These are phyloP conservation scores for Callyntrura sp. DNA, from an alignment of 2,888 invertebrate species.

Conservation along the genomic window DNA sequence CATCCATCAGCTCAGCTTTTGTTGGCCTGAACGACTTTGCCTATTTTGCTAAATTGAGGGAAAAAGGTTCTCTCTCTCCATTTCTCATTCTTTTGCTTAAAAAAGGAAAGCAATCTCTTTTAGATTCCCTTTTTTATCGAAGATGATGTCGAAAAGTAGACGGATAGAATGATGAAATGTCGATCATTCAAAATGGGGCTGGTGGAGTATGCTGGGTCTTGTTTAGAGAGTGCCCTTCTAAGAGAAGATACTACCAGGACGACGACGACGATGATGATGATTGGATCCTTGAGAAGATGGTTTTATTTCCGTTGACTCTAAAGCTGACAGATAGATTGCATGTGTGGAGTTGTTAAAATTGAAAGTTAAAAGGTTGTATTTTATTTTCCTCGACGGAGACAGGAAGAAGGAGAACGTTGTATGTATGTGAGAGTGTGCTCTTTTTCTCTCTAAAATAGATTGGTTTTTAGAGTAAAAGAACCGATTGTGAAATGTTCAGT, in stretches of 20 bases:
- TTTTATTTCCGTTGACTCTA: conserved; percentile 30
- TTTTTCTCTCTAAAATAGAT: conserved; percentile 19
- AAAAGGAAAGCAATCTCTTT: conserved; percentile 67
- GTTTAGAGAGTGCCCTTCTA: neutral
- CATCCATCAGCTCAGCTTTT: conserved; percentile 75
- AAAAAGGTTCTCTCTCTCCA: conserved; percentile 70
- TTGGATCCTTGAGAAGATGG: conserved; percentile 18
- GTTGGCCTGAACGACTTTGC: conserved; percentile 78
- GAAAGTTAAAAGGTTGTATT: conserved; percentile 74
- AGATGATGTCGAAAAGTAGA: conserved; percentile 38
- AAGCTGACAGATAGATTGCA: conserved; percentile 58
- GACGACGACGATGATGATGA: neutral
- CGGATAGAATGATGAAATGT: conserved; percentile 49
- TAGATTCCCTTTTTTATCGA: conserved; percentile 52
- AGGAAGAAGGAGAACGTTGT: neutral
- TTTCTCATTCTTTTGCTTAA: conserved; percentile 56
- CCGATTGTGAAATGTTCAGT: neutral
- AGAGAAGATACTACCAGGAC: neutral
- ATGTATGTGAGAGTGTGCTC: conserved; percentile 21
- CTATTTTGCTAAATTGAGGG: conserved; percentile 80
- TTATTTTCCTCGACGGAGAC: conserved; percentile 49
- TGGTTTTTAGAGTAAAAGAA: conserved; percentile 51
- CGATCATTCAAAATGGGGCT: conserved; percentile 27
- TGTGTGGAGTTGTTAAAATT: conserved; percentile 65
- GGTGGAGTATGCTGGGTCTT: conserved; percentile 1